A percentile compares a stretch with the other conserved stretches of the same genome.
phyloP scores from a whole-genome alignment of 2,113 vertebrate genomes.

The Corvus cornix region DNA sequence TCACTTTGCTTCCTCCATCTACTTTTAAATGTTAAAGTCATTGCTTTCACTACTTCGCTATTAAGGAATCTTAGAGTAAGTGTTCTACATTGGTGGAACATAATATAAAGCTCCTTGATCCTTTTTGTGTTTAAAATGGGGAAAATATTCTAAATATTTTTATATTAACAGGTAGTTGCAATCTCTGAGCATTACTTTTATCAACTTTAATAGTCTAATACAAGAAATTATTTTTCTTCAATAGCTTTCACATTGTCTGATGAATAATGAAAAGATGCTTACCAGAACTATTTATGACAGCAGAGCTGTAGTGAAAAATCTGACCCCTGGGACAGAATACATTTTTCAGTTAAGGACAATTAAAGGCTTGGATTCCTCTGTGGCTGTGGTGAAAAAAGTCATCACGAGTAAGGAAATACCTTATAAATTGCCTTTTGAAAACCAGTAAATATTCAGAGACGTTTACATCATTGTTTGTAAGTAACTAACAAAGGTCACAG shows the following conservation, averaged over 20 bases:
- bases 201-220: background rate
- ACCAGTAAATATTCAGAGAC: background rate
- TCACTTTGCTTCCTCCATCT: background rate
- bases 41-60: background rate
- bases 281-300: slow-evolving; percentile 44
- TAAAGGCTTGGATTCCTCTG: slow-evolving; percentile 73
- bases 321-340: slow-evolving; percentile 81
- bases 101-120: background rate
- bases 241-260: slow-evolving; percentile 73
- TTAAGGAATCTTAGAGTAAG: background rate
- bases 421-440: background rate
- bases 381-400: slow-evolving; percentile 66
- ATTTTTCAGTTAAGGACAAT: slow-evolving; percentile 78
- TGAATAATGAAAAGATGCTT: slow-evolving; percentile 49
- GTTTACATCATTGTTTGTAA: background rate
- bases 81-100: background rate
- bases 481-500: background rate
- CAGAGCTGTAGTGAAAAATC: slow-evolving; percentile 74
- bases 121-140: background rate
- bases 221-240: background rate
- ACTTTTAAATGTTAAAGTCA: background rate
- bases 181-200: background rate
- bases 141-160: background rate
- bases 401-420: slow-evolving; percentile 76
- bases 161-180: background rate